These are phyloP conservation scores for Homarus americanus DNA, from an alignment of 1,140 invertebrate species.

Conservation along the genomic window DNA sequence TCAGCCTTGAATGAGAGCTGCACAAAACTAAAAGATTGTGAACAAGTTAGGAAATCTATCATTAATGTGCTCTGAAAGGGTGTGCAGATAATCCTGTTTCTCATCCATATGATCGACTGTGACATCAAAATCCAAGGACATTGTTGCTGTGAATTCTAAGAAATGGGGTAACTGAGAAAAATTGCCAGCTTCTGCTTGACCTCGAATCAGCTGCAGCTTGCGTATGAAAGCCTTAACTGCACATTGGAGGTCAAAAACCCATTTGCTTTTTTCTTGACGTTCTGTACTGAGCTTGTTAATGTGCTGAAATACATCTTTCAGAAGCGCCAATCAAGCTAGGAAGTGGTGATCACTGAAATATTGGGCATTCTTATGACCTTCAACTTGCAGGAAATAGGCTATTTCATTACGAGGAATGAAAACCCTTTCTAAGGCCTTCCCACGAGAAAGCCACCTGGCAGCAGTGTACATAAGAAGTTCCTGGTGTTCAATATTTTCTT, in stretches of 20 bases:
- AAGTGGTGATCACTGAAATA: constrained; percentile 20
- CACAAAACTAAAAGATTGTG: background rate
- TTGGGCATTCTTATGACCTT: constrained; percentile 13
- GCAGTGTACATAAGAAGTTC: constrained; percentile 26
- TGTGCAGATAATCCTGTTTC: constrained; percentile 6
- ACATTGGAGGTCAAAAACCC: too few relatives aligned
- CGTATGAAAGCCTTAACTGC: background rate
- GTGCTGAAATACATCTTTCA: background rate
- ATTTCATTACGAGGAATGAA: constrained; percentile 25
- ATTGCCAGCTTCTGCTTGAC: background rate
- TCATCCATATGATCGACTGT: background rate
- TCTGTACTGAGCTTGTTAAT: background rate
- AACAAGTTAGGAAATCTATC: constrained; percentile 18
- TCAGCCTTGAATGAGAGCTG: constrained; percentile 6
- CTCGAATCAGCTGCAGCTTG: constrained; percentile 7
- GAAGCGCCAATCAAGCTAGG: background rate
- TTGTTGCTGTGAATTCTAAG: background rate
- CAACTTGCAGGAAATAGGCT: background rate
- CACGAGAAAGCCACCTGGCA: constrained; percentile 22
- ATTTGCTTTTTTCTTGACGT: background rate
- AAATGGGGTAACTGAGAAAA: background rate
- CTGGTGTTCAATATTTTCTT: constrained; percentile 1
- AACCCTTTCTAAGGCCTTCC: constrained; percentile 1
- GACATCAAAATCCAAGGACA: constrained; percentile 13
- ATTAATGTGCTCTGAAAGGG: background rate